Base-by-base conservation (phyloP, 2,888 invertebrate genomes). In the Dynastes hyllus region DNA sequence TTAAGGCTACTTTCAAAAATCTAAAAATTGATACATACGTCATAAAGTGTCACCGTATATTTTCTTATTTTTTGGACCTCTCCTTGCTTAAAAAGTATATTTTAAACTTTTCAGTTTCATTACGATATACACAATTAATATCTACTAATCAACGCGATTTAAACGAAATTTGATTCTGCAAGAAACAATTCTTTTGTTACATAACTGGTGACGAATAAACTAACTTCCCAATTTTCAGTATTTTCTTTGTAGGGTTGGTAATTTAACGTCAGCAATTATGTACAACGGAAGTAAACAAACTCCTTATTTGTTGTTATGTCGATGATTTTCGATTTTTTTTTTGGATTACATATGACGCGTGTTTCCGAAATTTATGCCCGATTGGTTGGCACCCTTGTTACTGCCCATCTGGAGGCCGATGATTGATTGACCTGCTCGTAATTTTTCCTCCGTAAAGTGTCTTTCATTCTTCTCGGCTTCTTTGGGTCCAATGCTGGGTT, bases 311-410 rank as follows among this genome's bases (percentile, higher is more conserved):
- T 22, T 22, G 22, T 40, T 22, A 22, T 27, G 51, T 51, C 51
- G 69, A 69, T 51, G 51, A 29, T 29, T 37, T 29, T 11, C 69
- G 40, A 6, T 40, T 29, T 69, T 69, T 45, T 22, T 40, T 11
- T 45, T 22, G 22, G 27, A 76, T 94, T 95, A 98, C 97, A 98
- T 98, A 91, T 98, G 98, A 90, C 98, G 93, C 86, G 98, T 98
- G 91, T 97, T 98, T 84, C 98, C 98, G 86, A 98, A 97, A 90
- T 96, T 98, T 88, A 98, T 96, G 79, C 98, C 99, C 83, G 97
- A 96, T 89, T 98, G 98, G 87, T 92, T 98, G 85, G 98, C 98
- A 40, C 98, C 98, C 90, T 98, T 98, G 92, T 99, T 99, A 86
- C 97, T 96, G 80, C 99, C 99, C 89, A 97, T 97, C 89, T 99